Conservation (phyloP, 2,113 vertebrate species). For the Passer domesticus region DNA sequence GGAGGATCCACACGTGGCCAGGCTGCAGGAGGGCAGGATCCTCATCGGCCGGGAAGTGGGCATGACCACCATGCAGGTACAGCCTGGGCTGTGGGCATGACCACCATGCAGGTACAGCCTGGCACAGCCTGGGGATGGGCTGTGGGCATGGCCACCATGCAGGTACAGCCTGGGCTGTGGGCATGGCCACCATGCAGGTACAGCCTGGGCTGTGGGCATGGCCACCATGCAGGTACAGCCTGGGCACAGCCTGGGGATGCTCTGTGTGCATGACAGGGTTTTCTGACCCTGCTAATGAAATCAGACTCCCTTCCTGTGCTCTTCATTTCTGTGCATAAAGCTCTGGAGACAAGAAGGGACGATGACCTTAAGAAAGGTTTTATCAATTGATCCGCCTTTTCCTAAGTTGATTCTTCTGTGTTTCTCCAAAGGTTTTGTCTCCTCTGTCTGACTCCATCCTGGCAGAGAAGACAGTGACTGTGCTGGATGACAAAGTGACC, state of each 20-base stretch:
- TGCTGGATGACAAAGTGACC: constrained; percentile 93
- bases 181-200: no score
- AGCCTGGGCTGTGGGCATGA: neutral
- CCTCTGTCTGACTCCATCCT: constrained; percentile 95
- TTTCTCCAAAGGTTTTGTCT: constrained; percentile 84
- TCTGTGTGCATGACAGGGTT: neutral
- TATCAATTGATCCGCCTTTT: neutral
- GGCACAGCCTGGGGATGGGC: no score
- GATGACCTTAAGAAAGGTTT: neutral
- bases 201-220: constrained; percentile 76
- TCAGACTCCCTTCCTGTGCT: neutral
- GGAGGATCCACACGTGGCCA: constrained; percentile 85
- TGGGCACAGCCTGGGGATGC: neutral
- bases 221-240: constrained; percentile 88
- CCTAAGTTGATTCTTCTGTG: neutral
- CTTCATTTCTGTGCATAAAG: neutral
- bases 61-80: constrained; percentile 93
- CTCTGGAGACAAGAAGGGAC: neutral
- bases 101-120: no score
- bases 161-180: no score
- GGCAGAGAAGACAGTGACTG: constrained; percentile 93
- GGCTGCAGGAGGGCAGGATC: constrained; percentile 81
- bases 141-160: no score
- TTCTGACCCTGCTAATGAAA: neutral
- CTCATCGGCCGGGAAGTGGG: constrained; percentile 87